phyloP scores from a whole-genome alignment of 2,888 invertebrate species.

The Norana najaformis region DNA sequence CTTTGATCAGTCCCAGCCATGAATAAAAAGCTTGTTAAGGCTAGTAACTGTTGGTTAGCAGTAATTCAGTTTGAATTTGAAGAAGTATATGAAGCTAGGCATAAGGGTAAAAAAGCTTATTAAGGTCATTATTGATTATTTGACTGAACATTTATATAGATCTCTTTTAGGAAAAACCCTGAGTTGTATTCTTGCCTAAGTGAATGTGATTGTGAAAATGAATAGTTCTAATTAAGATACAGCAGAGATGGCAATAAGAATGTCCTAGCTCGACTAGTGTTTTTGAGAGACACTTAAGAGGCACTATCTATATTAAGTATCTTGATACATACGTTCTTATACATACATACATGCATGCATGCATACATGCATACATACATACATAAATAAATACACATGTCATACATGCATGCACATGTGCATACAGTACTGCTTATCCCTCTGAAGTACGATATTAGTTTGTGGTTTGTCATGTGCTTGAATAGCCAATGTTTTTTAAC shows the following conservation, averaged over 20 bases:
- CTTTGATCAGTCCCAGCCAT: neutral
- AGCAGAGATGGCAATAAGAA: neutral
- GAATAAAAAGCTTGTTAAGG: too few relatives aligned
- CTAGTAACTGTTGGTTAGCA: too few relatives aligned
- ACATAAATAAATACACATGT: too few relatives aligned
- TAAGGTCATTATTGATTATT: neutral
- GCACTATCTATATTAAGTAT: neutral
- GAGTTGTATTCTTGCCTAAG: too few relatives aligned
- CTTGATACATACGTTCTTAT: neutral
- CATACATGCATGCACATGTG: neutral
- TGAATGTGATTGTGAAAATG: too few relatives aligned
- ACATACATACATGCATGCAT: neutral
- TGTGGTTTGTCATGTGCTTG: neutral
- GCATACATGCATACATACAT: neutral
- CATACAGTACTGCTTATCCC: neutral
- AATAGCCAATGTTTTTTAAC: neutral
- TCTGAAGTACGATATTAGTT: neutral
- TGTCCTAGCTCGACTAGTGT: too few relatives aligned
- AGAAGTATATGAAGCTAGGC: too few relatives aligned
- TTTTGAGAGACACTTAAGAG: neutral
- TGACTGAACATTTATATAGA: neutral
- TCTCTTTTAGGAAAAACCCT: too few relatives aligned
- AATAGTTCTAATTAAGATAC: neutral
- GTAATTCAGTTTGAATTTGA: too few relatives aligned
- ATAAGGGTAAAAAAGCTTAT: neutral